Evolutionary conservation across 2,113 vertebrate genomes (phyloP).

Genomic region (Heterotis niloticus): DNA sequence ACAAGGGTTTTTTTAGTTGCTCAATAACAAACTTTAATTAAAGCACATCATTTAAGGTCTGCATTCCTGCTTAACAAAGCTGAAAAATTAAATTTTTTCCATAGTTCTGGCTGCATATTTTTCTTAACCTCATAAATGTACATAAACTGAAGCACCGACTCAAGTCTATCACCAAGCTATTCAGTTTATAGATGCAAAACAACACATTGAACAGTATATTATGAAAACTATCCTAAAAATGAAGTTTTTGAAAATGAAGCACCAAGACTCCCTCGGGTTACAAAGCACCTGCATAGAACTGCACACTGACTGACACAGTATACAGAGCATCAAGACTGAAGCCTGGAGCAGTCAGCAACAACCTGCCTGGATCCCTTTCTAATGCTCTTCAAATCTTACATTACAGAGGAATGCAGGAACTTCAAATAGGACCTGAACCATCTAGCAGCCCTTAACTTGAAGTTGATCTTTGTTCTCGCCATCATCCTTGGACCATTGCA

Average conservation of each 20-base stretch:
- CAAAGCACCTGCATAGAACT: constrained; percentile 49
- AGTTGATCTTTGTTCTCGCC: not conserved
- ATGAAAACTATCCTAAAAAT: constrained; percentile 25
- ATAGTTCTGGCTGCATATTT: not conserved
- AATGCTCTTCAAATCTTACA: constrained; percentile 27
- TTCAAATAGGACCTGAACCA: not conserved
- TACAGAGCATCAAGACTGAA: not conserved
- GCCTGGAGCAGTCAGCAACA: constrained; percentile 19
- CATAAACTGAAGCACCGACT: not conserved
- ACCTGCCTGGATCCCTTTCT: constrained; percentile 35
- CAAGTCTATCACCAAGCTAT: not conserved
- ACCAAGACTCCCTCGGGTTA: constrained; percentile 51
- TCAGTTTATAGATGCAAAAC: not conserved
- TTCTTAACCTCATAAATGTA: not conserved
- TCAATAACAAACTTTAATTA: too few relatives aligned
- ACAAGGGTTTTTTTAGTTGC: too few relatives aligned
- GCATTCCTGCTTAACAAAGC: too few relatives aligned
- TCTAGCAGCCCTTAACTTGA: constrained; percentile 20
- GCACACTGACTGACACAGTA: constrained; percentile 35
- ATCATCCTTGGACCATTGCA: not conserved
- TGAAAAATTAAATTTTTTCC: too few relatives aligned
- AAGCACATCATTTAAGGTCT: too few relatives aligned
- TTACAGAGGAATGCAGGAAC: not conserved
- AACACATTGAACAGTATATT: not conserved
- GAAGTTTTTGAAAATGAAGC: constrained; percentile 49